Evolutionary conservation across 1,140 invertebrate species (phyloP).

Genomic region (Planococcus citri): DNA sequence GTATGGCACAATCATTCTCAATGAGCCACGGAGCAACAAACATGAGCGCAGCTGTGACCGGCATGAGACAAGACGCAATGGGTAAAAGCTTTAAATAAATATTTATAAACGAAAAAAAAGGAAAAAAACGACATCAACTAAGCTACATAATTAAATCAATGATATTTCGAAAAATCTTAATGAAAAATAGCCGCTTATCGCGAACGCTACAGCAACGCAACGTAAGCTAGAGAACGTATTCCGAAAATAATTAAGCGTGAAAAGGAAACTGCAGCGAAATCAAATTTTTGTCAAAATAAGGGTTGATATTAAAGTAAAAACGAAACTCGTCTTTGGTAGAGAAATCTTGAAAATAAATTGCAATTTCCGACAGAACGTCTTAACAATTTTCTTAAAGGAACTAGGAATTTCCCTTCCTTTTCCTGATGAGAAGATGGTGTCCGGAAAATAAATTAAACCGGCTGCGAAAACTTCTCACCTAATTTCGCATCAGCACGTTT

Average conservation of each 20-base stretch:
- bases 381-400: slow-evolving; percentile 10
- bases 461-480: slow-evolving; percentile 5
- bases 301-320: not conserved
- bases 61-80: slow-evolving; percentile 81
- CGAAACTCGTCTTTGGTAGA: slow-evolving; percentile 4
- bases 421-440: slow-evolving; percentile 15
- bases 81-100: slow-evolving; percentile 56
- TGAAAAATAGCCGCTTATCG: not conserved
- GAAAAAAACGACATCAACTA: not conserved
- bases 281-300: not conserved
- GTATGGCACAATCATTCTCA: slow-evolving; percentile 85
- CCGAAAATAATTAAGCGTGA: slow-evolving; percentile 14
- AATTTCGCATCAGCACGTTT: not conserved
- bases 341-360: slow-evolving; percentile 10
- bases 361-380: slow-evolving; percentile 17
- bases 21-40: slow-evolving; percentile 79
- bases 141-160: not conserved
- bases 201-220: too few species aligned
- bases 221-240: not conserved
- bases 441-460: slow-evolving; percentile 18
- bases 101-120: too few species aligned
- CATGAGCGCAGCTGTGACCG: slow-evolving; percentile 64
- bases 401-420: slow-evolving; percentile 9
- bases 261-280: slow-evolving; percentile 15
- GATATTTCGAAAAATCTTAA: not conserved